Evolutionary conservation across 1,140 invertebrate genomes (phyloP).

Genomic region (Pogonus chalceus): DNA sequence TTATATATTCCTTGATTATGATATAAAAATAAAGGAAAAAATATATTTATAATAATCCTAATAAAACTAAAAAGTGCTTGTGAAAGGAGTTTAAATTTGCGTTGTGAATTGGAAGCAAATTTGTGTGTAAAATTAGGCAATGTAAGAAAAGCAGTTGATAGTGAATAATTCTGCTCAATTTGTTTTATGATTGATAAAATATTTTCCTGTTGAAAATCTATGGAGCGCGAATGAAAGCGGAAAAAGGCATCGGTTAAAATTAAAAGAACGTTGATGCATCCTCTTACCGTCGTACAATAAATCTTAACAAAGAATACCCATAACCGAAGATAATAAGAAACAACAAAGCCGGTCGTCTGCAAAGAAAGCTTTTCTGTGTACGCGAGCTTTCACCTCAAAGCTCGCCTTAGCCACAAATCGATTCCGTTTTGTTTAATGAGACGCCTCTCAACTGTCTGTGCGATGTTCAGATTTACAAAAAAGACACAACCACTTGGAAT

Average conservation of each 20-base stretch:
- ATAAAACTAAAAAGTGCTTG: no score
- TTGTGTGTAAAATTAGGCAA: no score
- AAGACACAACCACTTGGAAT: neutral
- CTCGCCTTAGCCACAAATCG: constrained; percentile 4
- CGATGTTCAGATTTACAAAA: neutral
- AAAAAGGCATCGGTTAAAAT: neutral
- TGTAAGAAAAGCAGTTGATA: no score
- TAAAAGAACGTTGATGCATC: neutral
- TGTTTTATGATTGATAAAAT: no score
- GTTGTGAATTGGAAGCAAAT: no score
- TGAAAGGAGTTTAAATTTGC: no score
- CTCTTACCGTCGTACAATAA: neutral
- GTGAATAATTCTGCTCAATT: no score
- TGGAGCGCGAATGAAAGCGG: no score
- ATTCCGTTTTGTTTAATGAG: constrained; percentile 6
- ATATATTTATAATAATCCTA: no score
- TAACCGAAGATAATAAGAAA: constrained; percentile 4
- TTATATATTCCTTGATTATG: no score
- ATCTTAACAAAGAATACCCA: constrained; percentile 3
- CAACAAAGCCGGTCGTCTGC: constrained; percentile 4
- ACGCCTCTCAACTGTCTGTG: neutral
- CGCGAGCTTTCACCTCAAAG: constrained; percentile 4
- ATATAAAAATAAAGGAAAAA: no score
- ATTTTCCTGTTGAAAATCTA: no score
- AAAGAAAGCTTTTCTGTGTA: constrained; percentile 4